A percentile compares a stretch with the other conserved stretches of the same genome.
Evolutionary conservation across 1,140 invertebrate genomes (phyloP).

Genomic region (Phocides pigmalion): DNA sequence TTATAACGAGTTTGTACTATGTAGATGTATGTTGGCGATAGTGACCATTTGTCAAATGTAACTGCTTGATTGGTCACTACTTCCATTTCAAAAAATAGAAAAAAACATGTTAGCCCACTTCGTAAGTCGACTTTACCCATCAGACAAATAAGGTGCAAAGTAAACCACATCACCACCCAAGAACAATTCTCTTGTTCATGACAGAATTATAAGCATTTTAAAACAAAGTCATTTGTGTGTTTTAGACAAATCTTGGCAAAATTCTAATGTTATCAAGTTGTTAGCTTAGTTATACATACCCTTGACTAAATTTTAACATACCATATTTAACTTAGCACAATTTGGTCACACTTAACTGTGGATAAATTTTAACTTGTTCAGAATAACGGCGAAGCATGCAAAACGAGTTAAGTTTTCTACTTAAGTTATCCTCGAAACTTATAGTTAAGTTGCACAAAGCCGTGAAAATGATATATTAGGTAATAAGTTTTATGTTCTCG

Average conservation of each 20-base stretch:
- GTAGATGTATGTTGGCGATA: no score
- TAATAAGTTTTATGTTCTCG: constrained; percentile 22
- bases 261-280: neutral
- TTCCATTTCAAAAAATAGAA: no score
- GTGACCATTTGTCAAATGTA: no score
- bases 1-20: no score
- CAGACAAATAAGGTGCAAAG: no score
- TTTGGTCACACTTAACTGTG: constrained; percentile 37
- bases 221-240: no score
- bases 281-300: neutral
- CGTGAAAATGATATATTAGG: constrained; percentile 37
- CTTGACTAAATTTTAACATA: constrained; percentile 26
- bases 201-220: no score
- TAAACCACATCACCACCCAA: no score
- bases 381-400: constrained; percentile 35
- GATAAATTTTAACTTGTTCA: constrained; percentile 41
- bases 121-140: no score
- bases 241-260: neutral
- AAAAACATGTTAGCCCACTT: no score
- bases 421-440: constrained; percentile 40
- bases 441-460: constrained; percentile 30
- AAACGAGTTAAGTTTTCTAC: constrained; percentile 40
- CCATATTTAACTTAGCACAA: constrained; percentile 30
- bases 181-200: no score
- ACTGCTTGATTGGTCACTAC: no score